Base-by-base conservation (phyloP, 2,888 invertebrate genomes). In the Epistrophe eligans region DNA sequence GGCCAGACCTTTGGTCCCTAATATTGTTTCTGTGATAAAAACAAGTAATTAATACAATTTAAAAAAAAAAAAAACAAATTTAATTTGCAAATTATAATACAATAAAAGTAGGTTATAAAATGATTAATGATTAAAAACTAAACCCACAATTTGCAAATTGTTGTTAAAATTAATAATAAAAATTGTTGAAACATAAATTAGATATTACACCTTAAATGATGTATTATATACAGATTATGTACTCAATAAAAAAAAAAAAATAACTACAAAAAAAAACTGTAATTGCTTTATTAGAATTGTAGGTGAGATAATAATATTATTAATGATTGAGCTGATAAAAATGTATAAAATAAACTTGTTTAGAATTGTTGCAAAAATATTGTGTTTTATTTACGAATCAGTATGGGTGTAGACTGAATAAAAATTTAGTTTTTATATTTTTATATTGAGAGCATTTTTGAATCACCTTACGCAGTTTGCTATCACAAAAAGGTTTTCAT, bases 21-120 rank as follows among this genome's bases (percentile, higher is more conserved):
- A 83, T 79, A 83, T 87, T 83, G 82, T 87, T 87, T 87, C 87
- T 87, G 87, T 87, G 87, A 87, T 87, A 87, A 83, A 72, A 83
- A 70, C 9, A 55, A 83, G 74, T 76, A 79, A 72, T 79, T 79
- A 72, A 82, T 43, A 70, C 19, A 52, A 79, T 67, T 72, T 40
- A 79, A 77, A 24, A 28, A 13, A 24, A 15, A 9, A 40, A 28
- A 35, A n/a, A n/a, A 24, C 3, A 24, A 24, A 24, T 2, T 24
- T 38, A 11, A 67, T 57, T 64, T 62, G 55, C 64, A 82, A 77
- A 77, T 66, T 11, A 35, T 38, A 71, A 71, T 52, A 45, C 45
- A 28, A 45, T 0, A 17, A 66, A 48, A 74, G 9, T 57, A 55
- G 8, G 9, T 13, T 40, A 62, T 28, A 15, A 13, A 24, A 24